These are phyloP conservation scores for Pteronura brasiliensis DNA, from an alignment of 2,113 vertebrate genomes.

Conservation along the genomic window DNA sequence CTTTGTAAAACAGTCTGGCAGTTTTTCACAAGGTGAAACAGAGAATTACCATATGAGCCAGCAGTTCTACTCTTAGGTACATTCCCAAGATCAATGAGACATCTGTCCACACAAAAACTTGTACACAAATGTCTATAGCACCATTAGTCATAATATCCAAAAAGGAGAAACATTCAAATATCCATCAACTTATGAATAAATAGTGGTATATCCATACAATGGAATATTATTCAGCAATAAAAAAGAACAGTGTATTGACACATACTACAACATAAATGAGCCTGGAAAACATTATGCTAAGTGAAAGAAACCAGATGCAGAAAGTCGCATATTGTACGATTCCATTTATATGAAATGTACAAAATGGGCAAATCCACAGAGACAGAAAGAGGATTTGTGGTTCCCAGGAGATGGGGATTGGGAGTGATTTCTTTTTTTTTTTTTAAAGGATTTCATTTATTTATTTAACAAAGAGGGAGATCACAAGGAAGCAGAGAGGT, in stretches of 20 bases:
- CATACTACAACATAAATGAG: background rate
- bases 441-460: no score
- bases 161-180: background rate
- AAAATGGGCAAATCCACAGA: background rate
- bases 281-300: background rate
- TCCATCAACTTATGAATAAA: background rate
- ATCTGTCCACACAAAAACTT: background rate
- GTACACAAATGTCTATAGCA: background rate
- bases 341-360: background rate
- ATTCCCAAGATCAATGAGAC: background rate
- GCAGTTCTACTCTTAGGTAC: background rate
- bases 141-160: background rate
- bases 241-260: background rate
- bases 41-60: background rate
- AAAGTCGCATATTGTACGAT: background rate
- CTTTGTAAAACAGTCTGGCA: background rate
- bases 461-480: no score
- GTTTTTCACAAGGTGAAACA: background rate
- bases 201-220: background rate
- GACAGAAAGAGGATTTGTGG: background rate
- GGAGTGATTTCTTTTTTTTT: background rate
- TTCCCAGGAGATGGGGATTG: background rate
- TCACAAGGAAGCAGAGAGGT: no score
- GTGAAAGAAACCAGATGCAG: background rate
- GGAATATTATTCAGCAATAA: background rate